Evolutionary conservation across 2,888 invertebrate genomes (phyloP), one percentile per base, ranked within the genome.

Genomic region (Linnaemya tessellans): DNA sequence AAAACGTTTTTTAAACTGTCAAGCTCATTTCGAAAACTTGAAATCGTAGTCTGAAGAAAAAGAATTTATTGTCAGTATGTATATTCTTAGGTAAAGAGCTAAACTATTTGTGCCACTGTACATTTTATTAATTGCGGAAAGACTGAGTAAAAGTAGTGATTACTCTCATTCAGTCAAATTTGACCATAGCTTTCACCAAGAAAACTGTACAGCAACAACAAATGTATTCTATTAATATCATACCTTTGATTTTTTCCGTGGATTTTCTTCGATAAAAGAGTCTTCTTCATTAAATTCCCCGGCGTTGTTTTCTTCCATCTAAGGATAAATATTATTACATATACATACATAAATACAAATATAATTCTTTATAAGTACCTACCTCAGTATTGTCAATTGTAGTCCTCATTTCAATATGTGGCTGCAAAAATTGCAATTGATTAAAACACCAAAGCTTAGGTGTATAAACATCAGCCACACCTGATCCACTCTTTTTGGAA

Each of bases 401-500:
- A 5, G 5, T 30, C 30, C 30, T 30, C 30, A 30, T 30, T 11
- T 43, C 11, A 11, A 13, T 43, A 11, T 43, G 43, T 13, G 11
- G 3, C 11, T 43, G 10, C 3, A 43, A 11, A 11, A 43, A 43
- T 3, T 11, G 11, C 43, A 54, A 11, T 54, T 54, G 54, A 0
- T 54, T 10, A 54, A 5, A 54, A 10, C 22, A 54, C 54, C 56
- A 56, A 15, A 56, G 56, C 56, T 25, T 56, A 1, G 56, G 56
- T 13, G 15, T 15, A 25, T 56, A 56, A 25, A 56, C 20, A 62
- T 62, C 62, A 8, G 62, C 20, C 35, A 62, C 38, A 8, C 62
- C 62, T 8, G 62, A 18, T 4, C 62, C 62, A 62, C 62, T 62
- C 9, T 62, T 62, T 62, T 62, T 41, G 1, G 38, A 62, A 15